Conservation (phyloP, 2,797 vertebrate species). For the Microctenopoma stevenorrisi region DNA sequence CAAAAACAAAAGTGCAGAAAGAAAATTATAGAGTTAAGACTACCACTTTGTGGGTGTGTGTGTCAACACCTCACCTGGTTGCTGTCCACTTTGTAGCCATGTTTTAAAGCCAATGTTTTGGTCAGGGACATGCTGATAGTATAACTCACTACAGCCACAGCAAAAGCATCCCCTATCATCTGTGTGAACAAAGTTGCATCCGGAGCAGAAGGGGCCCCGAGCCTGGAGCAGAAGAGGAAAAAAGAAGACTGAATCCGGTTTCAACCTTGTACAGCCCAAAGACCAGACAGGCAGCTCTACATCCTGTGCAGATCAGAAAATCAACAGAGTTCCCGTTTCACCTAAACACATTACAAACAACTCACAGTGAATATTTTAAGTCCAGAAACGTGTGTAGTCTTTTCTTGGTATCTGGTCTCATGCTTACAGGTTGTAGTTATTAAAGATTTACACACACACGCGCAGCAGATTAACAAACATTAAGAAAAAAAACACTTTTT, state of each 20-base stretch:
- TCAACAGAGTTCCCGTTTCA: background rate
- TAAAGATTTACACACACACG: background rate
- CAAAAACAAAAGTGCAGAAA: background rate
- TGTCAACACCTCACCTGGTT: constrained; percentile 85
- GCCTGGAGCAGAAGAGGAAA: constrained; percentile 69
- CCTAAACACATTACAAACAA: background rate
- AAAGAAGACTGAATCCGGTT: background rate
- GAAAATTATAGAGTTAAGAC: constrained; percentile 56
- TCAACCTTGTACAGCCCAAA: background rate
- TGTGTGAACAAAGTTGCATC: constrained; percentile 74
- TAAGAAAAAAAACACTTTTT: background rate
- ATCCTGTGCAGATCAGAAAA: background rate
- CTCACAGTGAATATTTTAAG: background rate
- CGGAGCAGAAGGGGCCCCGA: constrained; percentile 84
- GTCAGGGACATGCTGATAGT: constrained; percentile 88
- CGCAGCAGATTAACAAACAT: background rate
- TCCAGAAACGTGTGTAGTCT: background rate
- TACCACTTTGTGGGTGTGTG: constrained; percentile 31
- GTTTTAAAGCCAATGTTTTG: constrained; percentile 93
- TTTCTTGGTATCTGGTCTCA: background rate
- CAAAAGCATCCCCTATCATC: constrained; percentile 88
- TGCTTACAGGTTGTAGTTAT: background rate
- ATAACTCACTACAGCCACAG: constrained; percentile 62
- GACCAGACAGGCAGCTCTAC: background rate
- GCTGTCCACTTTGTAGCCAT: constrained; percentile 94